Base-by-base conservation (phyloP, 2,113 vertebrate genomes). In the Echinops telfairi region DNA sequence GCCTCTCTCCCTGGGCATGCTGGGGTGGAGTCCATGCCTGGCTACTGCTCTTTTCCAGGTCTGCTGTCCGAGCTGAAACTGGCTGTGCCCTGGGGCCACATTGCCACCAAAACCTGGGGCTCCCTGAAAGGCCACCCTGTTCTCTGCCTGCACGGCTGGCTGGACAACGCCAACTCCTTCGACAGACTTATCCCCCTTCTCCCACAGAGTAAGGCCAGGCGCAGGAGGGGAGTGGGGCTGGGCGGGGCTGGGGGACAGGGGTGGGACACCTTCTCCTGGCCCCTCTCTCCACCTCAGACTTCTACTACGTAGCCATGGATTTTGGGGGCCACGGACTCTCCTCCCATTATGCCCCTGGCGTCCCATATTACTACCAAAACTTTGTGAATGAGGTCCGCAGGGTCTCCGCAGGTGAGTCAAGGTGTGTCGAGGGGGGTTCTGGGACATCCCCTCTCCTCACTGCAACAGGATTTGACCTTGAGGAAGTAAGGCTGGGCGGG, bases 241-340 rank as follows among this genome's bases (percentile, higher is more conserved):
- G n/a, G 29, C 29, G 3, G 0, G 11, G 70, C 23, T 15, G 27
- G 86, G 27, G 14, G 66, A 31, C 20, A 15, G 53, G 70, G 31
- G n/a, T 14, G 6, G 1, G 4, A 1, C 7, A 5, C 14, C 36
- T 93, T 40, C 29, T 14, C 66, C 92, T 85, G 84, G 3, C 16
- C 7, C 14, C 12, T 31, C 1, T 22, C 25, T 36, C 84, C 23
- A 3, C 22, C 58, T 25, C 97, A 99, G 99, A 98, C 76, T 98
- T 88, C 85, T 97, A 95, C 60, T 99, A 98, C 0, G 98, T 99
- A 64, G 99, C 99, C 16, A 78, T 99, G 96, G 99, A 99, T 94
- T 98, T 99, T 64, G 95, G 98, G 7, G 99, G 99, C 36, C 99
- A 99, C 0, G 99, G 99, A 0, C 93, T 97, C 25, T 99, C 99